These are phyloP conservation scores for Vanacampus margaritifer DNA, from an alignment of 2,113 vertebrate species.

Conservation along the genomic window DNA sequence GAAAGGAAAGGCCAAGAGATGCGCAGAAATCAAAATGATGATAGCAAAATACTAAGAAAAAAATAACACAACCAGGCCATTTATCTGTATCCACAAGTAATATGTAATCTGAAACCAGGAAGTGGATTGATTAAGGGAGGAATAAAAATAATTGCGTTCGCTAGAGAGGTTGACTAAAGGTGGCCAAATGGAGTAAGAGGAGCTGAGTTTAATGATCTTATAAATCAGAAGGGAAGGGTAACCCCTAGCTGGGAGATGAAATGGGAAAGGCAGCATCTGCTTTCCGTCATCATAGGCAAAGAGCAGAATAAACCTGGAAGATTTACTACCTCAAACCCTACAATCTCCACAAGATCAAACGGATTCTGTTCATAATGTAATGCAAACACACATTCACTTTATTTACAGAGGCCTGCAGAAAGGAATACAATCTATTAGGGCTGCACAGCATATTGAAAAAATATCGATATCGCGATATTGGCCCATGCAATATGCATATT, in stretches of 20 bases:
- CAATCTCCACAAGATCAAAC: neutral
- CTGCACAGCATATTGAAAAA: no score
- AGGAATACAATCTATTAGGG: neutral
- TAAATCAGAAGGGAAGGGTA: constrained; percentile 65
- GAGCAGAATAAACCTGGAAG: constrained; percentile 18
- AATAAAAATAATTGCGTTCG: constrained; percentile 44
- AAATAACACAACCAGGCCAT: neutral
- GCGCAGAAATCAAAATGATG: neutral
- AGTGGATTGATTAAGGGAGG: constrained; percentile 35
- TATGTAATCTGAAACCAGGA: constrained; percentile 18
- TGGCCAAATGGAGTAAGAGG: constrained; percentile 17
- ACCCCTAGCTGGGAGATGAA: constrained; percentile 43
- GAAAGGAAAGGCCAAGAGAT: neutral
- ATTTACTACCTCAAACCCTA: neutral
- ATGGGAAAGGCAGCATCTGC: constrained; percentile 29
- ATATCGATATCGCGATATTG: no score
- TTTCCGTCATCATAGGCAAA: constrained; percentile 11
- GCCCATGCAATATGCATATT: no score
- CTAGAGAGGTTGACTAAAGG: constrained; percentile 45
- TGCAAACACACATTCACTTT: neutral
- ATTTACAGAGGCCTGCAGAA: neutral
- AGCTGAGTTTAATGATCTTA: constrained; percentile 54
- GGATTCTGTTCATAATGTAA: neutral
- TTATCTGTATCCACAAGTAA: neutral
- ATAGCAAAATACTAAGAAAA: neutral